These are phyloP conservation scores for Sphecodes monilicornis DNA, from an alignment of 2,888 invertebrate genomes.

Conservation along the genomic window DNA sequence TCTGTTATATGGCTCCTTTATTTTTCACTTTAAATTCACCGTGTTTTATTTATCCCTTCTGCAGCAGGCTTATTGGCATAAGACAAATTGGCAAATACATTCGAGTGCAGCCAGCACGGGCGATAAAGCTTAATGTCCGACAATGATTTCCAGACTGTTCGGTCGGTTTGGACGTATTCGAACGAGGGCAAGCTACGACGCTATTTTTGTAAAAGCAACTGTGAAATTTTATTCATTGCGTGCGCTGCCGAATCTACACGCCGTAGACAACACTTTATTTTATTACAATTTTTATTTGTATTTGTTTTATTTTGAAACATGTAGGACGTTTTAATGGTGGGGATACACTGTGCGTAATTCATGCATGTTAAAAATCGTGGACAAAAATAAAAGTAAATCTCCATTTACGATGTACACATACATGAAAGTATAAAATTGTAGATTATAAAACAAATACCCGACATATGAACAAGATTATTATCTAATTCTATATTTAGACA, in stretches of 20 bases:
- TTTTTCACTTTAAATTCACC: conserved; percentile 11
- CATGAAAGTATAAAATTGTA: not conserved
- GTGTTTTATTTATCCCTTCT: conserved; percentile 33
- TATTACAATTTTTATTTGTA: conserved; percentile 29
- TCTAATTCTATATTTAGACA: not conserved
- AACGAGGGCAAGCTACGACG: conserved; percentile 6
- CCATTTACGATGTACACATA: not conserved
- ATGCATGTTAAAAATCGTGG: not conserved
- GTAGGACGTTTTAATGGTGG: not conserved
- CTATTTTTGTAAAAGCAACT: conserved; percentile 35
- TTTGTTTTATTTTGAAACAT: not conserved
- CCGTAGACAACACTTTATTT: conserved; percentile 24
- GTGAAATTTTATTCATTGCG: conserved; percentile 42
- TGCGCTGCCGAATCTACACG: conserved; percentile 16
- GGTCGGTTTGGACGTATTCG: conserved; percentile 24
- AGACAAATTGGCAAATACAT: conserved; percentile 47
- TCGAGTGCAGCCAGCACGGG: conserved; percentile 12
- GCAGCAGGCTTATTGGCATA: conserved; percentile 41
- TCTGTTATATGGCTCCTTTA: not conserved
- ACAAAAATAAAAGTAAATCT: not conserved
- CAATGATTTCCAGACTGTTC: conserved; percentile 51
- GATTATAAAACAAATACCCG: not conserved
- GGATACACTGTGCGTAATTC: not conserved
- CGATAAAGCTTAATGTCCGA: conserved; percentile 48
- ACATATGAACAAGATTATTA: not conserved